Percentiles rank a stretch among this genome's conserved stretches.
These are phyloP conservation scores for Nothocercus nigrocapillus DNA, from an alignment of 2,113 vertebrate species.

Conservation along the genomic window DNA sequence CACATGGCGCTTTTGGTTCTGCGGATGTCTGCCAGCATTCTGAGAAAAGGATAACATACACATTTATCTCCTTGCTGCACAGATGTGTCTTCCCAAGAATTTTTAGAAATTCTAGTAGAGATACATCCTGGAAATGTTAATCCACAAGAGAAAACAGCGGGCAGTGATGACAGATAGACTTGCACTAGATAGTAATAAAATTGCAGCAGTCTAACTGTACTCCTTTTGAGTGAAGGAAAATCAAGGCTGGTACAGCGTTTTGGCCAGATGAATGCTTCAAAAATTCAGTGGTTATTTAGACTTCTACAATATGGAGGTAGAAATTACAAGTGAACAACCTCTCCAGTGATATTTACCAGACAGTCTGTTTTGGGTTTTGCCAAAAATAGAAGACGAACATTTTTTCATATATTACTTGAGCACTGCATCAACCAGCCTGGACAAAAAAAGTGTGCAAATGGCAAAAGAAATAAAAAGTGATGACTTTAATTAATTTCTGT, in stretches of 20 bases:
- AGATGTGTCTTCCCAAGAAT: background rate
- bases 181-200: background rate
- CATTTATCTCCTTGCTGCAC: background rate
- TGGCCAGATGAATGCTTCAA: background rate
- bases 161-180: background rate
- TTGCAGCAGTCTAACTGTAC: background rate
- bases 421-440: background rate
- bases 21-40: background rate
- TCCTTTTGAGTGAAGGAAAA: background rate
- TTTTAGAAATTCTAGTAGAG: background rate
- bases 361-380: background rate
- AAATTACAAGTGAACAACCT: background rate
- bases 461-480: background rate
- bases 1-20: background rate
- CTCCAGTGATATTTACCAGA: background rate
- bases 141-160: background rate
- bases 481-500: background rate
- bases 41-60: background rate
- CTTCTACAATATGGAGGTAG: background rate
- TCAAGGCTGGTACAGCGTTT: background rate
- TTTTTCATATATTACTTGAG: background rate
- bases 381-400: background rate
- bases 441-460: background rate
- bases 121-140: background rate
- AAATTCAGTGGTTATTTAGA: conserved; percentile 1